Evolutionary conservation across 2,113 vertebrate species (phyloP), one percentile per base, ranked within the genome.

Genomic region (Struthio camelus): DNA sequence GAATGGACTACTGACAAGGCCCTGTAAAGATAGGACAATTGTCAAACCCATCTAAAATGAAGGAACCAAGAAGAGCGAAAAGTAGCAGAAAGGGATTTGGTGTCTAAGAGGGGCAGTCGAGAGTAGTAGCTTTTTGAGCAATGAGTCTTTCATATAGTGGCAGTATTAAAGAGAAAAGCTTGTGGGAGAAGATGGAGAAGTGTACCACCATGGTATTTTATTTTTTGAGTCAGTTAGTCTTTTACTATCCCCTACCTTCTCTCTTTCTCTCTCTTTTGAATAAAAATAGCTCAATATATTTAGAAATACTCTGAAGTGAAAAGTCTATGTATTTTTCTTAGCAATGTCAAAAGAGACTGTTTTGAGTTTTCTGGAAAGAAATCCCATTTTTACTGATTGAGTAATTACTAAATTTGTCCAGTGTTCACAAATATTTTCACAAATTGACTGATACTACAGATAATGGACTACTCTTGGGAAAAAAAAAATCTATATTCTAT

Each of bases 341-440:
- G 25, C 3, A 36, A 53, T n/a, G 22, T 85, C 24, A 44, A 72
- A 90, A 19, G 2, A 32, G n/a, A 36, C 12, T 80, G 40, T 64
- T 91, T 87, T 50, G 8, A 32, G 2, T 58, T 92, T 79, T 69
- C 34, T 94, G 66, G 50, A 62, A 87, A 44, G 14, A 82, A 87
- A 16, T 34, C 13, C 7, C 6, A 6, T 61, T 87, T 85, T 94
- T 87, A 40, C 9, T 85, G 25, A 38, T 51, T 0, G 2, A 62
- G 11, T 0, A 0, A 40, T 66, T 82, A 62, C 0, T 4, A 44
- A 85, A 62, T 54, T 19, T 62, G 32, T 71, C 56, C 14, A 30
- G 25, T 36, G 13, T 70, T 87, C 54, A 54, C 34, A 91, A 87
- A 70, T 50, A 54, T 28, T 76, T 92, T 69, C 36, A 70, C 18